A percentile compares a stretch with the other conserved stretches of the same genome.
Evolutionary conservation across 2,113 vertebrate species (phyloP).

Genomic region (Sakesphorus luctuosus): DNA sequence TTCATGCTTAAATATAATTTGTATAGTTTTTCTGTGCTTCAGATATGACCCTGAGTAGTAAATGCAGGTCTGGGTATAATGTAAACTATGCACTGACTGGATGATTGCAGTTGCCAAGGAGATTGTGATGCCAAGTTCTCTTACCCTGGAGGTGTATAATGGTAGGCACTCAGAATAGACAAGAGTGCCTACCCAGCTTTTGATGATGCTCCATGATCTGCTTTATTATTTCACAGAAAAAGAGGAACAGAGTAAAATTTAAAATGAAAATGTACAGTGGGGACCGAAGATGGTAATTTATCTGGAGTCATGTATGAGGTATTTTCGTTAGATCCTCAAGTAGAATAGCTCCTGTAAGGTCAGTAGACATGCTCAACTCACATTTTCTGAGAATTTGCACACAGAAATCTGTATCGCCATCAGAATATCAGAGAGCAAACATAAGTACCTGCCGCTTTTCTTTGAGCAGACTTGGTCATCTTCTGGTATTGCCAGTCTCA

Average conservation of each 20-base stretch:
- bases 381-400: not conserved
- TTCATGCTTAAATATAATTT: not conserved
- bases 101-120: conserved; percentile 9
- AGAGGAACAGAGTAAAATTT: not conserved
- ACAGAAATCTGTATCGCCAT: not conserved
- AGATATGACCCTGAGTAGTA: not conserved
- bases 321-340: not conserved
- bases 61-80: not conserved
- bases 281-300: not conserved
- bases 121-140: not conserved
- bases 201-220: not conserved
- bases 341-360: not conserved
- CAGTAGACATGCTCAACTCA: not conserved
- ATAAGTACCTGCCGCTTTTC: not conserved
- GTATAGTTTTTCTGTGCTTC: not conserved
- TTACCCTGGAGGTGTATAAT: conserved; percentile 5
- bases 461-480: not conserved
- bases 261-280: not conserved
- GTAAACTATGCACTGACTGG: not conserved
- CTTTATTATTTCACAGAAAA: not conserved
- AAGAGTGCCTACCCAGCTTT: not conserved
- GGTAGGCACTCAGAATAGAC: conserved; percentile 31
- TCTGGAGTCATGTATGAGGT: not conserved
- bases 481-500: not conserved
- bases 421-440: not conserved